Conservation (phyloP, 2,113 vertebrate genomes). For the Sceloporus undulatus region DNA sequence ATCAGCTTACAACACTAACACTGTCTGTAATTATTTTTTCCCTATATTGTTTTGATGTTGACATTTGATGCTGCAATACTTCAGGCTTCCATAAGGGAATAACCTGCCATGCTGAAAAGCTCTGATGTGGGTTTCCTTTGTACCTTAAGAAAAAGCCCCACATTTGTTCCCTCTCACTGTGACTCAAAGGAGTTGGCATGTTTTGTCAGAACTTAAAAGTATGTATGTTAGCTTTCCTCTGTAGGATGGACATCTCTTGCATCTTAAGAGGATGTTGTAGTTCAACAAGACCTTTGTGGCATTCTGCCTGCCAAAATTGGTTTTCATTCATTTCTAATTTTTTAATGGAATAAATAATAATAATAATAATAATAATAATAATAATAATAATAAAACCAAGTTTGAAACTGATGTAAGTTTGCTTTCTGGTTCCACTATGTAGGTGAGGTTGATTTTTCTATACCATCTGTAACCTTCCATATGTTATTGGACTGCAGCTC, state of each 20-base stretch:
- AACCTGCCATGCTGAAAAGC: constrained; percentile 67
- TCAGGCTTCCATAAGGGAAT: constrained; percentile 71
- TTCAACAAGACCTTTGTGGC: constrained; percentile 41
- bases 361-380: neutral
- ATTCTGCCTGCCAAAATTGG: neutral
- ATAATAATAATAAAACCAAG: neutral
- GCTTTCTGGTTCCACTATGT: neutral
- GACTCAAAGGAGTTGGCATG: constrained; percentile 31
- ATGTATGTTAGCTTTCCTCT: constrained; percentile 13
- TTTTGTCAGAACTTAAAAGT: constrained; percentile 51
- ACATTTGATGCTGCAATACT: constrained; percentile 78
- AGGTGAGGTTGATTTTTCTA: neutral
- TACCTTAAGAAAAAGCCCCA: constrained; percentile 26
- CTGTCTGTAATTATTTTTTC: constrained; percentile 85
- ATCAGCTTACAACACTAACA: constrained; percentile 83
- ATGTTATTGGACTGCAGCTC: too few species aligned
- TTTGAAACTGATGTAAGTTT: neutral
- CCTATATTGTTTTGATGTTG: constrained; percentile 84
- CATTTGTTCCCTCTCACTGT: constrained; percentile 5
- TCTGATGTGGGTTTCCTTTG: constrained; percentile 40
- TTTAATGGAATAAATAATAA: neutral
- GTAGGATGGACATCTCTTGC: constrained; percentile 20
- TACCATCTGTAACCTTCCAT: neutral
- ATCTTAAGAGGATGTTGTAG: neutral
- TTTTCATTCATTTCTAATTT: neutral